Percentiles rank a stretch among this genome's conserved stretches.
These are phyloP conservation scores for Rissa tridactyla DNA, from an alignment of 2,113 vertebrate genomes.

Conservation along the genomic window DNA sequence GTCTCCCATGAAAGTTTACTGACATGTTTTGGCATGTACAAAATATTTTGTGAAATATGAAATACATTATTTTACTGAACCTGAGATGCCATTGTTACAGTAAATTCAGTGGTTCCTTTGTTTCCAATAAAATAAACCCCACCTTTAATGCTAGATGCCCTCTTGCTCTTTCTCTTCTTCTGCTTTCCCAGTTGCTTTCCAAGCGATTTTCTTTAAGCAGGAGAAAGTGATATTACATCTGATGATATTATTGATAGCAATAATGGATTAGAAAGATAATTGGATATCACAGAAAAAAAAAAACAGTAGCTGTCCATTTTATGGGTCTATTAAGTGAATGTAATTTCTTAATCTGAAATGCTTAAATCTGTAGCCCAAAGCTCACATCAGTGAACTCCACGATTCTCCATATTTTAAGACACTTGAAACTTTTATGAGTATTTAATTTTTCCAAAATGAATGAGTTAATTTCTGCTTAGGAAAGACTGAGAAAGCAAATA, in stretches of 20 bases:
- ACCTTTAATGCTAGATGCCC: neutral
- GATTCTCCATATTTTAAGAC: neutral
- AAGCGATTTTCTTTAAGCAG: neutral
- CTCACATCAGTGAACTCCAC: neutral
- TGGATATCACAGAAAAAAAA: neutral
- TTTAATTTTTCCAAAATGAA: neutral
- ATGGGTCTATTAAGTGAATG: neutral
- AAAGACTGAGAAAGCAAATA: neutral
- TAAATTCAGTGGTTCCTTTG: neutral
- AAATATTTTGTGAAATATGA: neutral
- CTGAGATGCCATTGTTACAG: neutral
- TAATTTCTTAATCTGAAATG: neutral
- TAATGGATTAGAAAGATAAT: neutral
- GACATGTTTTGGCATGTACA: neutral
- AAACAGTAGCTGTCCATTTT: neutral
- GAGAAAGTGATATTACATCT: neutral
- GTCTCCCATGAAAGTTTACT: neutral
- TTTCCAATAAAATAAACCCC: neutral
- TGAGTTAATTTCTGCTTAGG: neutral
- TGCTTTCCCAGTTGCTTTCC: neutral
- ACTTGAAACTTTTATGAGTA: neutral
- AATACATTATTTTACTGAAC: neutral
- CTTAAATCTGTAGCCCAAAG: neutral
- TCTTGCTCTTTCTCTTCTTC: neutral
- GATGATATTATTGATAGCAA: neutral